Percentiles rank a stretch among this genome's conserved stretches.
Conservation (phyloP, 2,797 vertebrate species). For the Scolopax rusticola region DNA sequence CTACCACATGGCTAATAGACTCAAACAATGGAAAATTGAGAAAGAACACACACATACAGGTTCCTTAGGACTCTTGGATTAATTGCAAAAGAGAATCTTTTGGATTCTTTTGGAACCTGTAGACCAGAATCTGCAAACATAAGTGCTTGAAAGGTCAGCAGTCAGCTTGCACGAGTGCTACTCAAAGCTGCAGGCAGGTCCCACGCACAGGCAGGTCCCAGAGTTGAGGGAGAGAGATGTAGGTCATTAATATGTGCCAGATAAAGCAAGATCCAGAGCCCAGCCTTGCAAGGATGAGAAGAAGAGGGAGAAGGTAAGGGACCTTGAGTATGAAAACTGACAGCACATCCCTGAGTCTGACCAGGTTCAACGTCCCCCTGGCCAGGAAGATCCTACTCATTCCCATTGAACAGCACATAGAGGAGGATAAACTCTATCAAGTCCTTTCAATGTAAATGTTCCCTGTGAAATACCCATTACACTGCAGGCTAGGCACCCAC, state of each 20-base stretch:
- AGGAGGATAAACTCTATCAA: background rate
- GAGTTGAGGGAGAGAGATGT: accelerated
- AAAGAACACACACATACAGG: background rate
- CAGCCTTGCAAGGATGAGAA: background rate
- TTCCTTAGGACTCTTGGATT: background rate
- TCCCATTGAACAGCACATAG: background rate
- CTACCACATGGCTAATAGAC: background rate
- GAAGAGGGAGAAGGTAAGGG: background rate
- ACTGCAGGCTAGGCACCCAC: background rate
- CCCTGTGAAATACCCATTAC: background rate
- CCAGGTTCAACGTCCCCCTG: background rate
- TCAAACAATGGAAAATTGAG: background rate
- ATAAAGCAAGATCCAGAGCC: background rate
- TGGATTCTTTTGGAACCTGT: background rate
- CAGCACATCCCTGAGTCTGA: background rate
- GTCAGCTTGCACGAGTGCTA: background rate
- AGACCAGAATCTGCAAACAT: background rate
- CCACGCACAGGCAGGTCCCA: background rate
- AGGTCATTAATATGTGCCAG: accelerated
- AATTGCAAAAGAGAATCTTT: background rate
- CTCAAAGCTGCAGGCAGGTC: background rate
- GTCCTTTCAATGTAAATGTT: background rate
- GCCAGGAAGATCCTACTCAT: background rate
- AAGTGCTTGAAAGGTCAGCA: background rate
- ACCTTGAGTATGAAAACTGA: background rate